Conservation (phyloP, 1,140 invertebrate species). For the Anoplophora glabripennis region DNA sequence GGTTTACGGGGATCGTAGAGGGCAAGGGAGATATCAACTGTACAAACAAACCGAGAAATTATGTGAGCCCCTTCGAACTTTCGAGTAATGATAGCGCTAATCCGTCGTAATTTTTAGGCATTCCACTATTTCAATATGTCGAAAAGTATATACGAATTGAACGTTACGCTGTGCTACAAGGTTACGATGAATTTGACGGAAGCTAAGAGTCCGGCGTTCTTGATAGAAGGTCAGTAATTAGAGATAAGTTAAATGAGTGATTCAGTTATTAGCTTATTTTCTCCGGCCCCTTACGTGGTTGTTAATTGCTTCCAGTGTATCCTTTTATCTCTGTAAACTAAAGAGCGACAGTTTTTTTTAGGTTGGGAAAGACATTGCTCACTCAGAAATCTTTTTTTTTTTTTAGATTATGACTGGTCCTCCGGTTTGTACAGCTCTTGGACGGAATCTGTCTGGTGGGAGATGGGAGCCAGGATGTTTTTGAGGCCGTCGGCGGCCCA, state of each 20-base stretch:
- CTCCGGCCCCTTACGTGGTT: too few relatives aligned
- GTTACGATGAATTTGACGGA: conserved; percentile 70
- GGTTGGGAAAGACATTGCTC: too few relatives aligned
- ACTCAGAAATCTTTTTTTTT: too few relatives aligned
- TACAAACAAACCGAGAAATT: conserved; percentile 33
- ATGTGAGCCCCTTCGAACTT: conserved; percentile 26
- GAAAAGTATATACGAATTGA: conserved; percentile 43
- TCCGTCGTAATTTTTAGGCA: conserved; percentile 44
- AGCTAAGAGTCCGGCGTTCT: conserved; percentile 79
- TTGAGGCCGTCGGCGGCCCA: conserved; percentile 69
- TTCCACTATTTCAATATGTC: conserved; percentile 55
- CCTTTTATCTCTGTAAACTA: too few relatives aligned
- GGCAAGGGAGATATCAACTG: conserved; percentile 34
- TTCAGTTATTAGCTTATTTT: too few relatives aligned
- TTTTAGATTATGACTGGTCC: conserved; percentile 73
- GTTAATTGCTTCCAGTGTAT: too few relatives aligned
- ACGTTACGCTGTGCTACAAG: conserved; percentile 66
- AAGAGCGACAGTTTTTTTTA: too few relatives aligned
- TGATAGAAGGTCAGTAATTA: conserved; percentile 67
- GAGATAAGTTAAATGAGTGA: too few relatives aligned
- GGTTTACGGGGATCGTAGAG: conserved; percentile 55
- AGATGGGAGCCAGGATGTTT: conserved; percentile 75
- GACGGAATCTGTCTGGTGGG: conserved; percentile 86
- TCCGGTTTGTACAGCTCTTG: conserved; percentile 82
- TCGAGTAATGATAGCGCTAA: not conserved